Percentiles rank a stretch among this genome's conserved stretches.
phyloP scores from a whole-genome alignment of 2,113 vertebrate species.

The Bubo bubo region DNA sequence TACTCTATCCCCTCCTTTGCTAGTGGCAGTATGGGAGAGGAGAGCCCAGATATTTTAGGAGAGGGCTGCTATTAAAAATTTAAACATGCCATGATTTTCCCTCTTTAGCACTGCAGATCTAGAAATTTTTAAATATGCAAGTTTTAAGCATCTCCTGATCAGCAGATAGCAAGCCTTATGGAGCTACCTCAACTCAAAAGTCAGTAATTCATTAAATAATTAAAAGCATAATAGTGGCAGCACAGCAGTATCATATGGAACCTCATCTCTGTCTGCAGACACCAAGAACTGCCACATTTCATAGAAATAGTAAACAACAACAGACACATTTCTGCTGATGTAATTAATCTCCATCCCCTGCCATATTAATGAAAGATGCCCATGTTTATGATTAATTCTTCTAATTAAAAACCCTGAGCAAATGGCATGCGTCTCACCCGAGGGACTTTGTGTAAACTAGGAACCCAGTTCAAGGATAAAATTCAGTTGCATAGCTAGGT shows the following conservation, averaged over 20 bases:
- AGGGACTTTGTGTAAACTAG: neutral
- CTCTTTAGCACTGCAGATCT: neutral
- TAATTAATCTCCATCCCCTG: neutral
- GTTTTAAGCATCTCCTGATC: neutral
- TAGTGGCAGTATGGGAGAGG: neutral
- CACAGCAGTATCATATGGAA: neutral
- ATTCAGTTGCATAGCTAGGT: neutral
- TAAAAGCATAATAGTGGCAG: neutral
- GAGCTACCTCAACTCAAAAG: neutral
- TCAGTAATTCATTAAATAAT: neutral
- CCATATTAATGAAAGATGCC: neutral
- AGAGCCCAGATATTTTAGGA: neutral
- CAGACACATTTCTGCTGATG: neutral
- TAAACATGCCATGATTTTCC: neutral
- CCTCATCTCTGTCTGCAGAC: neutral
- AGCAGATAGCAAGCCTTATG: neutral
- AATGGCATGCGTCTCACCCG: neutral
- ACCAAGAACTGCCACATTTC: neutral
- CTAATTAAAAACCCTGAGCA: neutral
- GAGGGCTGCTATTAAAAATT: neutral
- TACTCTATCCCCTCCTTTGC: neutral
- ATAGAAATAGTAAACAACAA: neutral
- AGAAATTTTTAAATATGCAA: neutral
- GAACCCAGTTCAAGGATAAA: neutral
- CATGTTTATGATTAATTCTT: neutral